Base-by-base conservation (phyloP, 2,797 vertebrate species). In the Parambassis ranga region DNA sequence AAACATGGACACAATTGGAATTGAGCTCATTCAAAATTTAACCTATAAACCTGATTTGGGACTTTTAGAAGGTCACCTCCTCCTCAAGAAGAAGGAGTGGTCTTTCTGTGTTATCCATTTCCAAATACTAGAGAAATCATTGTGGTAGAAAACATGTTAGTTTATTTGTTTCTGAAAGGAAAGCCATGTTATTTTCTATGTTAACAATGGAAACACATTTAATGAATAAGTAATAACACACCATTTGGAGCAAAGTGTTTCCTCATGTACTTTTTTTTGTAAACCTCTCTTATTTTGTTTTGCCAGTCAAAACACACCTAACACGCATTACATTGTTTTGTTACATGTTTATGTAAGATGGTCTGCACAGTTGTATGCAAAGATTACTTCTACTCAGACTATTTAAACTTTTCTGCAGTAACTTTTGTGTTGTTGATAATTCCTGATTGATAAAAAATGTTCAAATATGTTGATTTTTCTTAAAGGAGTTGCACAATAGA, bases 231-330 rank as follows among this genome's bases (percentile, higher is more conserved):
- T 69, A 79, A 75, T 48, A 43, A 36, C 58, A 68, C 50, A 35
- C 41, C 46, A 61, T 63, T 63, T 64, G 71, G 37, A 57, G 70
- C 51, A 74, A 77, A 83, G 63, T 78, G 73, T 65, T 83, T 83
- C 73, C 77, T 61, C 47, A 63, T 75, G 74, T 44, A 38, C 57
- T 52, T 2, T 36, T 60, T 59, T 65, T 48, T 39, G 22, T 55
- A 13, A 3, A 22, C 13, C n/a, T 35, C 23, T 58, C 33, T 32
- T 41, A 19, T 49, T 60, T 64, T 61, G 53, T 3, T 48, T 44
- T 57, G 79, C 79, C 55, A 75, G 62, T 74, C 50, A 49, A 70
- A 76, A 71, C 57, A 59, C 53, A 62, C 50, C 52, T 56, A 55
- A 76, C 44, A 76, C 39, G 14, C 57, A 62, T 70, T 73, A 56